phyloP scores from a whole-genome alignment of 2,888 invertebrate species.

The Epistrophe grossulariae region DNA sequence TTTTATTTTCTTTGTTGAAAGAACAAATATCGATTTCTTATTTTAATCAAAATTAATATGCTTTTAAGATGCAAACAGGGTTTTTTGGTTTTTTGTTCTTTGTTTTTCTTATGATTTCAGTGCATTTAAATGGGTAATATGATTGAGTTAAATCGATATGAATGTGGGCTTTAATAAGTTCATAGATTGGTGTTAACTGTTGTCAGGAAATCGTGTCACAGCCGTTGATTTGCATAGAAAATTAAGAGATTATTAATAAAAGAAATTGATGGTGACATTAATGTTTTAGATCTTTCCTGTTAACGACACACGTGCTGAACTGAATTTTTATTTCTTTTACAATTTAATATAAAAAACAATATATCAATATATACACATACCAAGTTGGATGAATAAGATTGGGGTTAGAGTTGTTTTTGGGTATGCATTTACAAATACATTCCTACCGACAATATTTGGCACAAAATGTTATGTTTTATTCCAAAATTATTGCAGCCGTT shows the following conservation, averaged over 20 bases:
- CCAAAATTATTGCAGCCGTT: no score
- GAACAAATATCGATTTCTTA: conserved; percentile 27
- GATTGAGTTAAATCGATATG: not conserved
- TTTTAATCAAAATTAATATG: conserved; percentile 39
- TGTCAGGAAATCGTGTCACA: conserved; percentile 22
- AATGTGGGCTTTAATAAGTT: conserved; percentile 41
- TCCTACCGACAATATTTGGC: no score
- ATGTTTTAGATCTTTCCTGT: conserved; percentile 2
- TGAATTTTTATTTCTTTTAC: not conserved
- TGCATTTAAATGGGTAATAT: conserved; percentile 3
- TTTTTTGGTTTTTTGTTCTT: not conserved
- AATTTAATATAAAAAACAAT: no score
- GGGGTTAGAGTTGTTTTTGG: no score
- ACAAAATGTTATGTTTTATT: no score
- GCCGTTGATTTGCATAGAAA: conserved; percentile 34
- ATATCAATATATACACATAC: no score
- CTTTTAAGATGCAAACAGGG: conserved; percentile 31
- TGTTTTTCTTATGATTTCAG: not conserved
- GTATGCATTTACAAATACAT: no score
- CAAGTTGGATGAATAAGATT: no score
- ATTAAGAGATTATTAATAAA: conserved; percentile 27
- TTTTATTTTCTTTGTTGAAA: not conserved
- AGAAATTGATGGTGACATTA: not conserved
- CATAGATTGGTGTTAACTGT: conserved; percentile 39
- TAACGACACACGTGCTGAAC: not conserved